Conservation (phyloP, 2,113 vertebrate species). For the Oenanthe oenanthe region DNA sequence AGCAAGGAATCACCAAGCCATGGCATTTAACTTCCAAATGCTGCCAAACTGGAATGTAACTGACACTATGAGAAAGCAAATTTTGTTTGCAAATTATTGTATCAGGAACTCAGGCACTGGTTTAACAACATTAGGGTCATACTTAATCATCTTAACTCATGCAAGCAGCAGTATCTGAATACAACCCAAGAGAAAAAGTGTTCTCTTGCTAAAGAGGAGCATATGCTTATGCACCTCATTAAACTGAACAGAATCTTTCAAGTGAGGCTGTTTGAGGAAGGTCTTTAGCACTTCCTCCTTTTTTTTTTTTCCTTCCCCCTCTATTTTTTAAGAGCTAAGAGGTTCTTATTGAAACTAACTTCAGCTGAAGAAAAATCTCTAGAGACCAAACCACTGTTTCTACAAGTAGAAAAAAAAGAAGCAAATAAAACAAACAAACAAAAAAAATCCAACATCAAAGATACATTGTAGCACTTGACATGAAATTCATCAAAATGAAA, state of each 20-base stretch:
- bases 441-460: background rate
- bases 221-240: background rate
- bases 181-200: background rate
- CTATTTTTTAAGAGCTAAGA: background rate
- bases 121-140: slow-evolving; percentile 13
- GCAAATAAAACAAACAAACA: background rate
- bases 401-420: background rate
- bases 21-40: background rate
- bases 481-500: background rate
- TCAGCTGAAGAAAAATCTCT: background rate
- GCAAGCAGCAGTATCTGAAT: background rate
- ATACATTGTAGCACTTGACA: background rate
- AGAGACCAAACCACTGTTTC: background rate
- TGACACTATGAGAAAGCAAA: background rate
- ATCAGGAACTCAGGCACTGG: background rate
- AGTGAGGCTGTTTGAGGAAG: background rate
- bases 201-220: background rate
- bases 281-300: background rate
- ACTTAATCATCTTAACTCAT: background rate
- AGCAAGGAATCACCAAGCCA: background rate
- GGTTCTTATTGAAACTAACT: background rate
- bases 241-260: background rate
- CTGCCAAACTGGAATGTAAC: background rate
- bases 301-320: accelerated
- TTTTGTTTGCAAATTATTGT: background rate